phyloP scores from a whole-genome alignment of 2,888 invertebrate genomes.

The Cepaea hortensis region DNA sequence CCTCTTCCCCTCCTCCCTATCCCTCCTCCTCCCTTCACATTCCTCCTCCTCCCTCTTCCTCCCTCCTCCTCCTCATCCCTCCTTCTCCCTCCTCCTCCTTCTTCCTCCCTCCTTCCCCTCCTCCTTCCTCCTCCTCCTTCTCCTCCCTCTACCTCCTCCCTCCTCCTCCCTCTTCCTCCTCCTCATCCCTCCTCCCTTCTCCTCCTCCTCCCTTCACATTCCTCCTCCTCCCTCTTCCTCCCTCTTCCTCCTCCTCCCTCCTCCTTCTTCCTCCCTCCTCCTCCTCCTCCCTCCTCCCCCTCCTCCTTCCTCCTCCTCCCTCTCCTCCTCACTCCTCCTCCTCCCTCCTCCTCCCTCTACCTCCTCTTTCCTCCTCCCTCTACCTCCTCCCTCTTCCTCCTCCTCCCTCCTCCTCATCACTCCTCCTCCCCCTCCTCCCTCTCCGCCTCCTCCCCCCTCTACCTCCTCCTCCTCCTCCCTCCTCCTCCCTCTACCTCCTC shows the following conservation, averaged over 20 bases:
- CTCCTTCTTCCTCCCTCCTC: not conserved
- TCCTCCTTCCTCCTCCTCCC: not conserved
- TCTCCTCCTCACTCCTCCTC: no score
- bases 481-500: not conserved
- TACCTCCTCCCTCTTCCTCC: not conserved
- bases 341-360: not conserved
- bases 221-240: not conserved
- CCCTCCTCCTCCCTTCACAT: not conserved
- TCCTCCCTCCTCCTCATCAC: no score
- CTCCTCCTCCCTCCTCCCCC: not conserved
- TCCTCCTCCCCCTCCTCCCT: no score
- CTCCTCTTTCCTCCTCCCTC: not conserved
- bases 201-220: no score
- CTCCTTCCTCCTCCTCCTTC: not conserved
- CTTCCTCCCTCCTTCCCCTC: not conserved
- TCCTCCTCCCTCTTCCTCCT: not conserved
- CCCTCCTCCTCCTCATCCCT: no score
- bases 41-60: no score
- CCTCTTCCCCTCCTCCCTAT: not conserved
- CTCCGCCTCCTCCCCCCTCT: conserved; percentile 1
- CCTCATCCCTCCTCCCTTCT: no score
- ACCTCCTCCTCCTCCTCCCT: not conserved
- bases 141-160: not conserved
- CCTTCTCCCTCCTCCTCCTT: not conserved
- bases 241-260: not conserved